These are phyloP conservation scores for Gymnocheta viridis DNA, from an alignment of 2,888 invertebrate genomes.

Conservation along the genomic window DNA sequence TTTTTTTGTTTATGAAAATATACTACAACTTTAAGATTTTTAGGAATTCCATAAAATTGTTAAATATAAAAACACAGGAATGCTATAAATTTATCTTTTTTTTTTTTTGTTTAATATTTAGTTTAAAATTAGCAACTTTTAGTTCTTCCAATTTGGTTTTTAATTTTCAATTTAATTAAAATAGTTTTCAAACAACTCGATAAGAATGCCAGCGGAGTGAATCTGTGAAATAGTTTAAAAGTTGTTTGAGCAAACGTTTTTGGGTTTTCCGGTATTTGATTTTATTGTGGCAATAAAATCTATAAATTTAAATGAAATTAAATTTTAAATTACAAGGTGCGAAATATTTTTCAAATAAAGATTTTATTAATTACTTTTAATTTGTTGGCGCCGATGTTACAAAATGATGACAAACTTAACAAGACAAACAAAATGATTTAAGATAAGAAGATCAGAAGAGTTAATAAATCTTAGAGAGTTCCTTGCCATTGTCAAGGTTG, in stretches of 20 bases:
- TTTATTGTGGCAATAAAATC: neutral
- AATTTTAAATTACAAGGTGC: too few species aligned
- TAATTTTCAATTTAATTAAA: neutral
- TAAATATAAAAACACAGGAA: too few species aligned
- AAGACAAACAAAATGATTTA: neutral
- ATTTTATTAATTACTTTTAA: neutral
- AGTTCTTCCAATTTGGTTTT: neutral
- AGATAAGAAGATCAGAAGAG: neutral
- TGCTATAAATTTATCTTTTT: too few species aligned
- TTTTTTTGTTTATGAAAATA: too few species aligned
- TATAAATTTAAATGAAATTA: neutral
- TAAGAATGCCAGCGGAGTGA: neutral
- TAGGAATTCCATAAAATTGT: too few species aligned
- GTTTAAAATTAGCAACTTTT: neutral
- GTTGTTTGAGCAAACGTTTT: neutral
- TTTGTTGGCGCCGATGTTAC: neutral
- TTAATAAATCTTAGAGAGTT: constrained; percentile 19
- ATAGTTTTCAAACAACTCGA: neutral
- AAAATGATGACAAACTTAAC: neutral
- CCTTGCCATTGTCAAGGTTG: constrained; percentile 55
- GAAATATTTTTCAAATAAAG: neutral
- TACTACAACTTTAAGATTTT: too few species aligned
- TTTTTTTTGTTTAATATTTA: too few species aligned
- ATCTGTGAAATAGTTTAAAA: neutral
- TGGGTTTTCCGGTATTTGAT: neutral